These are phyloP conservation scores for Atherinosoma microstoma DNA, from an alignment of 2,797 vertebrate genomes.

Conservation along the genomic window DNA sequence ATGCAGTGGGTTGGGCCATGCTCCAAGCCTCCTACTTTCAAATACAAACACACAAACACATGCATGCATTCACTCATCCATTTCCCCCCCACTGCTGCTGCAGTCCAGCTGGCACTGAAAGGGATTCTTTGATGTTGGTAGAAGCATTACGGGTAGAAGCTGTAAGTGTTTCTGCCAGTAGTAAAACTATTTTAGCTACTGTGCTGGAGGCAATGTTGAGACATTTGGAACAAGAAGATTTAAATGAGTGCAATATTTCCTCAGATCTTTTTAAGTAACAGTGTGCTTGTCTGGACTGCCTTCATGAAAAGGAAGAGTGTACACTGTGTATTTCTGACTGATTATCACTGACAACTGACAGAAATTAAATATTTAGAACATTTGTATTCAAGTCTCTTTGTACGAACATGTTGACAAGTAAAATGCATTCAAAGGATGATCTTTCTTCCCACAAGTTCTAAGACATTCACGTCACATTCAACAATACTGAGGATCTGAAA, in stretches of 20 bases:
- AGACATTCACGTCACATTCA: neutral
- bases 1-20: conserved; percentile 46
- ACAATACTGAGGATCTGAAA: conserved; percentile 1
- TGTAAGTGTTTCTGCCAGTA: conserved; percentile 50
- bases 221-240: conserved; percentile 49
- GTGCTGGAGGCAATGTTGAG: conserved; percentile 46
- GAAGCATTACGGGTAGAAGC: conserved; percentile 62
- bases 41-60: conserved; percentile 25
- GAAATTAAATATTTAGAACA: conserved; percentile 19
- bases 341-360: conserved; percentile 11
- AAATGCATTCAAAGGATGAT: neutral
- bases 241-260: conserved; percentile 29
- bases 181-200: conserved; percentile 59
- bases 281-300: conserved; percentile 2
- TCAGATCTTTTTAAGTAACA: conserved; percentile 4
- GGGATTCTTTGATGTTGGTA: conserved; percentile 67
- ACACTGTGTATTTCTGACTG: conserved; percentile 9
- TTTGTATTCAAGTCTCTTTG: neutral
- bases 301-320: conserved; percentile 18
- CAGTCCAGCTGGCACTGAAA: conserved; percentile 71
- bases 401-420: conserved; percentile 5
- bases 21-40: conserved; percentile 51
- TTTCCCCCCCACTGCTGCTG: conserved; percentile 35
- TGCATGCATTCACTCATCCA: conserved; percentile 24
- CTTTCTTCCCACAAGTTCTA: conserved; percentile 7